These are phyloP conservation scores for Takifugu rubripes DNA, from an alignment of 2,797 vertebrate species.

Conservation along the genomic window DNA sequence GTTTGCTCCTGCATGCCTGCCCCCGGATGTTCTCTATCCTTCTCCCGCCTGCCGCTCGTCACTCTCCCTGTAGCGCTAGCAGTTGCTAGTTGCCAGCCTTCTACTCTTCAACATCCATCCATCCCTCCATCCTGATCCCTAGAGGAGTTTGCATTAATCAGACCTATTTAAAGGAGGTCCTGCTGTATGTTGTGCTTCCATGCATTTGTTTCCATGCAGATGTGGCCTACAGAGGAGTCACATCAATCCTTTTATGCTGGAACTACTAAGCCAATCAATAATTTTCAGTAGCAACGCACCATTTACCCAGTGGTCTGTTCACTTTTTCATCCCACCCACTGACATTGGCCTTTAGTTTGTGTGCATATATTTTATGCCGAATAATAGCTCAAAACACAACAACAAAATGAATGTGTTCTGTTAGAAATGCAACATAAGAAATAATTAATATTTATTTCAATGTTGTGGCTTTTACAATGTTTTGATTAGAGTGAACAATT, in stretches of 20 bases:
- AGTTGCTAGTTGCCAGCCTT: slow-evolving; percentile 68
- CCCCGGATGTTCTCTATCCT: slow-evolving; percentile 66
- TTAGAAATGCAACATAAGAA: no score
- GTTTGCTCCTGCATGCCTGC: slow-evolving; percentile 61
- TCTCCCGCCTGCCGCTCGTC: slow-evolving; percentile 53
- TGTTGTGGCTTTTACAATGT: neutral
- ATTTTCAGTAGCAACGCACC: slow-evolving; percentile 54
- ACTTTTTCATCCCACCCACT: slow-evolving; percentile 47
- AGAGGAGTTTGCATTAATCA: slow-evolving; percentile 71
- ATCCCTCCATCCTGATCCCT: slow-evolving; percentile 65
- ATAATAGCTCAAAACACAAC: slow-evolving; percentile 3
- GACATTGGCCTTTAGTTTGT: slow-evolving; percentile 44
- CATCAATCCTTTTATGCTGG: slow-evolving; percentile 56
- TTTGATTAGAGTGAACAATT: slow-evolving; percentile 3
- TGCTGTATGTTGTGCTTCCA: slow-evolving; percentile 50
- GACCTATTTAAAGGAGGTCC: slow-evolving; percentile 49
- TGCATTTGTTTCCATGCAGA: slow-evolving; percentile 64
- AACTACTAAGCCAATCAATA: slow-evolving; percentile 51
- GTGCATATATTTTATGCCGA: slow-evolving; percentile 12
- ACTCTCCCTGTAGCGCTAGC: slow-evolving; percentile 66
- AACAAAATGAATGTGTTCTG: slow-evolving; percentile 2
- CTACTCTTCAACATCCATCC: slow-evolving; percentile 69
- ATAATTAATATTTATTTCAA: neutral
- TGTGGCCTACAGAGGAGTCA: slow-evolving; percentile 51
- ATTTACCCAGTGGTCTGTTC: slow-evolving; percentile 46